Base-by-base conservation (phyloP, 2,888 invertebrate species). In the Aethes cnicana region DNA sequence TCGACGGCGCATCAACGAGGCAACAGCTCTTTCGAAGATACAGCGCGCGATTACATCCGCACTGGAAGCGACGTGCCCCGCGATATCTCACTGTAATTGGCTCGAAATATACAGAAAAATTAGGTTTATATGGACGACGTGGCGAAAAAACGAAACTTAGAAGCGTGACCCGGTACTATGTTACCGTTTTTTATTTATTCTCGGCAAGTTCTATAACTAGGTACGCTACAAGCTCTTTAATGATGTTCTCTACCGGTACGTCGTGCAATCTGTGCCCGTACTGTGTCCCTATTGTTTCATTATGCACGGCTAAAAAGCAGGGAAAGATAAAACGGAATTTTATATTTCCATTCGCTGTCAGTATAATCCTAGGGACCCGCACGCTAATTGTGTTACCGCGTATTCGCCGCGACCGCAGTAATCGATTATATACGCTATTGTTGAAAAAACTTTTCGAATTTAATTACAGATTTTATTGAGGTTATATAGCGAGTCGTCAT, bases 401-500 rank as follows among this genome's bases (percentile, higher is more conserved):
- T 28, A 42, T 36, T 43, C 43, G 33, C 36, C 28, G 30, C 36
- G 30, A 37, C 30, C 50, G 32, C 43, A 36, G 33, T 30, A 50
- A 49, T 44, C 37, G 50, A 44, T 37, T 50, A 50, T 44, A 37
- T 44, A 36, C 25, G 20, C 43, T 36, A 30, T 43, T 50, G 50
- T 44, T 43, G 6, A 36, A 44, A 35, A 43, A 37, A 25, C 36
- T 32, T 14, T 50, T 36, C 43, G 7, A 36, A 25, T 30, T 44
- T 43, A 43, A 44, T 50, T 44, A 37, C 30, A 37, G 43, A 43
- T 44, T 28, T 44, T 37, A 50, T 50, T 44, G 43, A 55, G 55
- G 53, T 58, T 54, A 55, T 55, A 43, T 55, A 53, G n/a, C n/a
- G 33, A 57, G 47, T 43, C 49, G 52, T 56, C 56, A 53, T 54